These are phyloP conservation scores for Perizoma affinitatum DNA, from an alignment of 2,888 invertebrate species.

Conservation along the genomic window DNA sequence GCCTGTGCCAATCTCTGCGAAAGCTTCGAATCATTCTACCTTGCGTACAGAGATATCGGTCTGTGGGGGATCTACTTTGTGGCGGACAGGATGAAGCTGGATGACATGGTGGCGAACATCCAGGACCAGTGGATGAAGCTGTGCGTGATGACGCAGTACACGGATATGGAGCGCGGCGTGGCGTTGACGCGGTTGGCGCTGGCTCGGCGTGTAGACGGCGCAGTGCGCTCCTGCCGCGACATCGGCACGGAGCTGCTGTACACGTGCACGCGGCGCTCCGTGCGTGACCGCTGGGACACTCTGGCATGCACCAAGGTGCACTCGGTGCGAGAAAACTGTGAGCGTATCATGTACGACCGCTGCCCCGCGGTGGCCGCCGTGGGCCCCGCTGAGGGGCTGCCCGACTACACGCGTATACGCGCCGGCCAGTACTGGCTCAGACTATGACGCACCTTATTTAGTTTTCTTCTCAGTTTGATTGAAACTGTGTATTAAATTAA, in stretches of 20 bases:
- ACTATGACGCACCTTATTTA: background rate
- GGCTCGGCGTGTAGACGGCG: slow-evolving; percentile 51
- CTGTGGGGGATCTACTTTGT: slow-evolving; percentile 79
- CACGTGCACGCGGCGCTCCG: slow-evolving; percentile 45
- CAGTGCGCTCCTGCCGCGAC: slow-evolving; percentile 58
- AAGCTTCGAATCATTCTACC: slow-evolving; percentile 70
- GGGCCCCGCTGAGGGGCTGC: slow-evolving; percentile 71
- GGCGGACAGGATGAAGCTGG: slow-evolving; percentile 52
- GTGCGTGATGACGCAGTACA: slow-evolving; percentile 49
- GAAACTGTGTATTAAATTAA: too few species aligned
- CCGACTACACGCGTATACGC: slow-evolving; percentile 66
- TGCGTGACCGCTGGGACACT: slow-evolving; percentile 32
- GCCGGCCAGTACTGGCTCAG: slow-evolving; percentile 66
- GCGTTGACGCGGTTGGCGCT: slow-evolving; percentile 58
- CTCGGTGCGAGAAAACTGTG: slow-evolving; percentile 42
- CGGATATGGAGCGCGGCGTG: slow-evolving; percentile 60
- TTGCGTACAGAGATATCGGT: slow-evolving; percentile 68
- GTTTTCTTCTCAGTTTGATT: background rate
- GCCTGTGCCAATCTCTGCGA: slow-evolving; percentile 40
- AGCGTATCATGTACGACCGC: slow-evolving; percentile 66
- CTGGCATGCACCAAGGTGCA: slow-evolving; percentile 27
- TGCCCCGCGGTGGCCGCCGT: slow-evolving; percentile 70
- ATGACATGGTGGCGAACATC: slow-evolving; percentile 61
- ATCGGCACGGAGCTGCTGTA: slow-evolving; percentile 65
- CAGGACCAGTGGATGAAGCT: slow-evolving; percentile 71